A percentile compares a stretch with the other conserved stretches of the same genome.
Evolutionary conservation across 2,888 invertebrate species (phyloP).

Genomic region (Seira sanloemensis): DNA sequence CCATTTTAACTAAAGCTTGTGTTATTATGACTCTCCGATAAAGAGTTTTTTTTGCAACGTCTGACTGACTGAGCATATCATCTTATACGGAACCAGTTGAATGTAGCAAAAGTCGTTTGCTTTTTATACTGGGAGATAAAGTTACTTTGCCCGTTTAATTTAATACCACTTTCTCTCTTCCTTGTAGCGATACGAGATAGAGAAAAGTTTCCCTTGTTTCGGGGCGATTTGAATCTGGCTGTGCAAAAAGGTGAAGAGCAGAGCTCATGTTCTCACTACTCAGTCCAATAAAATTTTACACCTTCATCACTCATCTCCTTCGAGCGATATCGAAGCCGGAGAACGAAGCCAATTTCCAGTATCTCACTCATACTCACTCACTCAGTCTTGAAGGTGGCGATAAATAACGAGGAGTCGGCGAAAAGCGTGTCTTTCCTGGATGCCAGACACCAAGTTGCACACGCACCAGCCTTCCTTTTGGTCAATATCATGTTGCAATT

Average conservation of each 20-base stretch:
- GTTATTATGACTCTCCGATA: no score
- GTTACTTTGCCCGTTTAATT: neutral
- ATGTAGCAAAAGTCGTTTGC: neutral
- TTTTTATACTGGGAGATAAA: conserved; percentile 1
- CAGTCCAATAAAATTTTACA: conserved; percentile 15
- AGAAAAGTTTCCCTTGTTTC: neutral
- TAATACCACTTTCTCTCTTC: neutral
- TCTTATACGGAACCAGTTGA: conserved; percentile 3
- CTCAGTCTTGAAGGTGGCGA: neutral
- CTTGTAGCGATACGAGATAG: neutral
- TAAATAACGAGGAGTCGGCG: conserved; percentile 6
- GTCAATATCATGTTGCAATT: conserved; percentile 17
- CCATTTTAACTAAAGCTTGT: neutral
- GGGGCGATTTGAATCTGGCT: neutral
- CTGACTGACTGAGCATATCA: neutral
- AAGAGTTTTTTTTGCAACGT: no score
- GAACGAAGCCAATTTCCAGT: neutral
- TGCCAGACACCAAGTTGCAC: neutral
- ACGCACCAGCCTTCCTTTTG: neutral
- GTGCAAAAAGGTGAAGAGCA: neutral
- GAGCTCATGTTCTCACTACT: neutral
- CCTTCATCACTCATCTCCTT: conserved; percentile 8
- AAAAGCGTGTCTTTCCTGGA: neutral
- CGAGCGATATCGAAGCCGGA: neutral
- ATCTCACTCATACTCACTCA: neutral